Evolutionary conservation across 2,113 vertebrate genomes (phyloP), one percentile per base, ranked within the genome.

Genomic region (Grammomys dolichurus): DNA sequence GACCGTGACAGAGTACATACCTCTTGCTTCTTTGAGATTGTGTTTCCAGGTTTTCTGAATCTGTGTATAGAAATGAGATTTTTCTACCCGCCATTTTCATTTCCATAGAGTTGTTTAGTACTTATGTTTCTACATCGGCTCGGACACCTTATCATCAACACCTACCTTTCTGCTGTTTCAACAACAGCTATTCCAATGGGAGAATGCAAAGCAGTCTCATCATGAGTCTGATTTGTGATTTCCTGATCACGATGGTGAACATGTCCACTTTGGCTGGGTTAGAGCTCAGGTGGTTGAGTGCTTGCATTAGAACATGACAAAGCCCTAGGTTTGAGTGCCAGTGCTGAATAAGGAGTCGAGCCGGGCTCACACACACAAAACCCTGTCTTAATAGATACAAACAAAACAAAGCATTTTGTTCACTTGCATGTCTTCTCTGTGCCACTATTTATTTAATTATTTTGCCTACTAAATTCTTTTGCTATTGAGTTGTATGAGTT

Each of bases 91-190:
- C 1, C 60, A 48, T 67, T 14, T 43, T 48, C 31, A 56, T 63
- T 51, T 54, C 40, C 3, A 1, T 0, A 72, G 84, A 10, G 43
- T 5, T 43, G 0, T 0, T 24, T 10, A 6, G 48, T 1, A 3
- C 65, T 77, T 22, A n/a, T 24, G 16, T 43, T 22, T 46, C 63
- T n/a, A 19, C 31, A 78, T 40, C 19, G 9, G 5, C 69, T 89
- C 12, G 1, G 24, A 16, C 80, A 48, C 2, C 31, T 56, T 5
- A 8, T 77, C 7, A 7, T 33, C 40, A 6, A 22, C 36, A 58
- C 24, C 4, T 8, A 17, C 10, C 28, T 46, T 11, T 63, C 22
- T 77, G 33, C 24, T 58, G 31, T 72, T 93, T 90, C 51, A 24
- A n/a, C 54, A 24, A 54, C 22, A 24, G 7, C 60, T 36, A 31